Evolutionary conservation across 64 coral and sea anemone species (phyloP).

Genomic region (Cladopsammia gracilis): DNA sequence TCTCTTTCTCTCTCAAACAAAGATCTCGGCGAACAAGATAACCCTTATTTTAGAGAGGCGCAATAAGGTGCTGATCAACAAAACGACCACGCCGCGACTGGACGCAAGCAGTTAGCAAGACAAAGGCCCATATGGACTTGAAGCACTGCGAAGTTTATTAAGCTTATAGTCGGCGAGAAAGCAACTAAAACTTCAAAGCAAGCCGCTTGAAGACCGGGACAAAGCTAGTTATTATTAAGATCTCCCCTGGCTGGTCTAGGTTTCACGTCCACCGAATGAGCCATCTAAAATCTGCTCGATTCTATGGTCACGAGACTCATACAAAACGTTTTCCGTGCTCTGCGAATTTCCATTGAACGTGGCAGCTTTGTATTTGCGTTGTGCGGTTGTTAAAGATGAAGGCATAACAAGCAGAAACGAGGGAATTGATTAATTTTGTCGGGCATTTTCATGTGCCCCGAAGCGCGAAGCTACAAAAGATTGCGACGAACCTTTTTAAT

Average conservation of each 20-base stretch:
- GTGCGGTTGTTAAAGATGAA: not conserved
- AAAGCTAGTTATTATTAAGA: conserved; percentile 50
- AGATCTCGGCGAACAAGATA: not conserved
- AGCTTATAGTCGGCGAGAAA: conserved; percentile 22
- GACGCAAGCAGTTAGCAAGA: not conserved
- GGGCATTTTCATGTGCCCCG: conserved; percentile 51
- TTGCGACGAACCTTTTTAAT: conserved; percentile 42
- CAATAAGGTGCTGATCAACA: not conserved
- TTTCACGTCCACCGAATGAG: not conserved
- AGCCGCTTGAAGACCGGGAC: conserved; percentile 8
- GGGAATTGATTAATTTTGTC: conserved; percentile 48
- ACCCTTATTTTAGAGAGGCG: not conserved
- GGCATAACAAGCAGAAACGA: not conserved
- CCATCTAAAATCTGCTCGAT: not conserved
- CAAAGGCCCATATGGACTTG: conserved; percentile 35
- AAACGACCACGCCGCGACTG: not conserved
- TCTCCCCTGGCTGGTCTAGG: conserved; percentile 5
- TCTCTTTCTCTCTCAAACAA: not conserved
- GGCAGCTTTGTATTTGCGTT: not conserved
- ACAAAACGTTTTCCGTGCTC: not conserved
- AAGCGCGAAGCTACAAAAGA: conserved; percentile 62
- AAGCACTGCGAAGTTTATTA: conserved; percentile 37
- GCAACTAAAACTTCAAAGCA: conserved; percentile 38
- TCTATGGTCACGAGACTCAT: not conserved
- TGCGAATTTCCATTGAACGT: not conserved